Evolutionary conservation across 2,797 vertebrate genomes (phyloP), one percentile per base, ranked within the genome.

Genomic region (Trachurus trachurus): DNA sequence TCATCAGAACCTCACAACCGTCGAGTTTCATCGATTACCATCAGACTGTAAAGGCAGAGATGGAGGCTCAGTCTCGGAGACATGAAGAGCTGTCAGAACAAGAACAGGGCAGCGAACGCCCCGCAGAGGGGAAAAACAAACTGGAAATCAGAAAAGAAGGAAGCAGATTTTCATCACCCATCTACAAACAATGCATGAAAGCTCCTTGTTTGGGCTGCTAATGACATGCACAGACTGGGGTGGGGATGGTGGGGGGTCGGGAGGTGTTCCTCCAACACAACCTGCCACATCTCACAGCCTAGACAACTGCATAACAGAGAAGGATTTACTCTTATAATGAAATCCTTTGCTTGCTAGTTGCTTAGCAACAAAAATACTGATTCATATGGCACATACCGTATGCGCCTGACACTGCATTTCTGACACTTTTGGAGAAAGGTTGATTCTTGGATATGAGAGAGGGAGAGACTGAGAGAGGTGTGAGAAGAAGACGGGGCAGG

Each of bases 361-460:
- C 94, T 92, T 93, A 92, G 95, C 94, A 95, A 95, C 95, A 86
- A 90, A 88, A 92, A 86, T 76, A 86, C 92, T 77, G 86, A 94
- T 93, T 94, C 87, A 89, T 90, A 90, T 90, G 88, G 85, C 76
- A 89, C 87, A 89, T 88, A 86, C 74, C 53, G 77, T 88, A 74
- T 79, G 85, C 71, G 77, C 89, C 91, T 93, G 90, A 94, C 92
- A 90, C 82, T 88, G 89, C 89, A 88, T 91, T 91, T 93, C 87
- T 93, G 88, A 93, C 88, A 82, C 87, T 86, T 81, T 59, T 26
- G 78, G 63, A 90, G 84, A 68, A 83, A 82, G 87, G 84, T 84
- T 80, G 81, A 80, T 83, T 89, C 64, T 82, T 64, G 76, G 87
- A 78, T 34, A 34, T 40, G 54, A 66, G 74, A 61, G 53, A 71